Base-by-base conservation (phyloP, 1,140 invertebrate genomes). In the Leptoteleia sp. region DNA sequence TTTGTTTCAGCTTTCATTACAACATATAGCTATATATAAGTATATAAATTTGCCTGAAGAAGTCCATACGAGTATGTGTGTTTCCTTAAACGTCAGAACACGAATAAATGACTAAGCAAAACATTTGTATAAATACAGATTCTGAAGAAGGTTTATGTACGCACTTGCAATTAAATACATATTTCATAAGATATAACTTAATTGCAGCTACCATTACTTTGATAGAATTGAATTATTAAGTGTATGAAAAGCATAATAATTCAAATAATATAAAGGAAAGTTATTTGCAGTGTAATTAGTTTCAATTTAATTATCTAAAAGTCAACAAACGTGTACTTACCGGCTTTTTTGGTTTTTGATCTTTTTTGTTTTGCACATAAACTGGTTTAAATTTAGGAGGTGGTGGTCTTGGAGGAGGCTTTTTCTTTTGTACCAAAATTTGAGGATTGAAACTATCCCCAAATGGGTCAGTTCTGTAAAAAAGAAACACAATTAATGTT, bases 341-440 rank as follows among this genome's bases (percentile, higher is more conserved):
- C 9, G 87, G 83, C 55, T 84, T 89, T 64, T 84, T 88, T 61
- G 65, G 57, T 83, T 85, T 87, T 35, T 79, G 79, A 9, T 87
- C 87, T 35, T 82, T 84, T 5, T 55, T 72, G 15, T 71, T 72
- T 43, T 84, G 82, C 1, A n/a, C 8, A 45, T 61, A 68, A 29
- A 85, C 81, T 1, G 81, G 40, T 50, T 73, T 80, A 43, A 90
- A 86, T 71, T 89, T 89, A 0, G 89, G 89, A 9, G 89, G 89
- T 11, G 89, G 89, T 9, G 89, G 88, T 11, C 88, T 67, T 7
- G 89, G 89, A 3, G 89, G 89, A 62, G 89, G 89, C 67, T 89
- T 89, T 50, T 89, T 90, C 64, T 89, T 90, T 15, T 86, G 85
- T 45, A 79, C 29, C 22, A 81, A 61, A 33, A 83, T 81, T 52